These are phyloP conservation scores for Drosophila borealis DNA, from an alignment of 2,888 invertebrate species.

Conservation along the genomic window DNA sequence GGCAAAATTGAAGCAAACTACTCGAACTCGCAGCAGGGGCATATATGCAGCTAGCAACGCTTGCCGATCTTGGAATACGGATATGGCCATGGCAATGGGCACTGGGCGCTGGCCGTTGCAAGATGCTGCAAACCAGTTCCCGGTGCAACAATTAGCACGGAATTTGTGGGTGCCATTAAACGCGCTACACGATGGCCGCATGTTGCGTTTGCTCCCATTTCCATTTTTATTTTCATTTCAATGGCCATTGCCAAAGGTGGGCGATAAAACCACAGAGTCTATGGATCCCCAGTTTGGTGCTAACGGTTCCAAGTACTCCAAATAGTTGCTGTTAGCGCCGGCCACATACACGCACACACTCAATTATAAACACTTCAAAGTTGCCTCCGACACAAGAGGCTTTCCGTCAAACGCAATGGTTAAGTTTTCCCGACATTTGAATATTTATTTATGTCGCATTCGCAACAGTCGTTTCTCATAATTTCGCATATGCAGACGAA, in stretches of 20 bases:
- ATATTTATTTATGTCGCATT: slow-evolving; percentile 50
- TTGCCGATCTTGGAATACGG: slow-evolving; percentile 56
- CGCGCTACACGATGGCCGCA: slow-evolving; percentile 73
- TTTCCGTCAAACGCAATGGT: slow-evolving; percentile 48
- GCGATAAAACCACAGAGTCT: slow-evolving; percentile 48
- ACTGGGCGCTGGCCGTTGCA: slow-evolving; percentile 3
- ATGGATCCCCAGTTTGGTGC: slow-evolving; percentile 19
- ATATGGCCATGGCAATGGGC: slow-evolving; percentile 58
- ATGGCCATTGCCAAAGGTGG: slow-evolving; percentile 59
- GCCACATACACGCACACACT: slow-evolving; percentile 37
- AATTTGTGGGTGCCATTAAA: slow-evolving; percentile 81
- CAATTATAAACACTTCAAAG: slow-evolving; percentile 76
- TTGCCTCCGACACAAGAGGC: slow-evolving; percentile 30
- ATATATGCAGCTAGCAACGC: slow-evolving; percentile 19
- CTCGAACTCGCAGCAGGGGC: slow-evolving; percentile 43
- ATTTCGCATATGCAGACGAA: slow-evolving; percentile 67
- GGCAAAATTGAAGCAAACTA: slow-evolving; percentile 80
- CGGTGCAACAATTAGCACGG: slow-evolving; percentile 79
- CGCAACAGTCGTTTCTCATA: slow-evolving; percentile 39
- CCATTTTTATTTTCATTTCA: slow-evolving; percentile 57
- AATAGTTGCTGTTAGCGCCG: slow-evolving; percentile 38
- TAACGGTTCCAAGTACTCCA: slow-evolving; percentile 37
- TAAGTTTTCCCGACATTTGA: slow-evolving; percentile 11
- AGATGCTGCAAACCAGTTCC: slow-evolving; percentile 62
- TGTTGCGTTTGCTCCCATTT: slow-evolving; percentile 61